Base-by-base conservation (phyloP, 2,888 invertebrate species). In the Ligdia adustata region DNA sequence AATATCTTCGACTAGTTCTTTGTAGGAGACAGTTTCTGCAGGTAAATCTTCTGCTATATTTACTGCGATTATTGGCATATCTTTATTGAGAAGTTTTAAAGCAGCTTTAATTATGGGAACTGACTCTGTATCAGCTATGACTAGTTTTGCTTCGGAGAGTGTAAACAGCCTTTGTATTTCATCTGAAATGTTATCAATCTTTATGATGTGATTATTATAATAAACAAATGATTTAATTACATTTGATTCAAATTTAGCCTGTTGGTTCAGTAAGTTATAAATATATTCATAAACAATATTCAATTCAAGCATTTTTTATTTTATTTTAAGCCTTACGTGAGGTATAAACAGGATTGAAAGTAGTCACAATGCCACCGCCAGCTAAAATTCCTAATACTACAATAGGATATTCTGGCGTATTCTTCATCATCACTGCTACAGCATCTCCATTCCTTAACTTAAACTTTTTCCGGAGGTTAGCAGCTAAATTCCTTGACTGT, bases 291-390 rank as follows among this genome's bases (percentile, higher is more conserved):
- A n/a, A n/a, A n/a, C n/a, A n/a, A n/a, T n/a, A n/a, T n/a, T n/a
- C n/a, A n/a, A n/a, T n/a, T n/a, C n/a, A n/a, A n/a, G n/a, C n/a
- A n/a, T n/a, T n/a, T n/a, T n/a, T n/a, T n/a, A n/a, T n/a, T n/a
- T n/a, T n/a, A n/a, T n/a, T n/a, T n/a, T n/a, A 20, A 11, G 7
- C 70, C 76, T 79, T 65, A 92, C 92, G 84, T 27, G 90, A 71
- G 12, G 94, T 95, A 64, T 95, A 95, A 47, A 91, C 66, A 2
- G 95, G 94, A 82, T 95, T 95, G 4, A 94, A 83, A 0, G 95
- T 93, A 0, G 95, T 94, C 2, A 93, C 90, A 4, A 91, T 64
- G 0, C 93, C 79, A 0, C 94, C 94, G 12, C 94, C 94, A 62
- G 93, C 91, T 2, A 94, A 66, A 18, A 91, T 79, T 0, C 94